Percentiles rank a stretch among this genome's conserved stretches.
Conservation (phyloP, 2,113 vertebrate genomes). For the Tricholaema leucomelas region DNA sequence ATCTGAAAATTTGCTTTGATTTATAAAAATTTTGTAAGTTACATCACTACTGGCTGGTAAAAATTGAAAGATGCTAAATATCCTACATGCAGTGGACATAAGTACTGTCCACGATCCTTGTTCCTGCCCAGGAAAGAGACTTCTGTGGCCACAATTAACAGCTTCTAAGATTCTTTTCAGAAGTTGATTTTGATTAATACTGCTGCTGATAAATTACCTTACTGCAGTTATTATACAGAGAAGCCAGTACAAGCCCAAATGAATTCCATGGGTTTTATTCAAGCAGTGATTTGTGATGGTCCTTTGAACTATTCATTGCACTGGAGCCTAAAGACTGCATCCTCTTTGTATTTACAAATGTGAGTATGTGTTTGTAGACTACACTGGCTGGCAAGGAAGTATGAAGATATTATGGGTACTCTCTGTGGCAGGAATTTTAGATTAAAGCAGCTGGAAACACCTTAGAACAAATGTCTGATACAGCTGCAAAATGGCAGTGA, state of each 20-base stretch:
- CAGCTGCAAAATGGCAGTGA: neutral
- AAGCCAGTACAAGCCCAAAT: neutral
- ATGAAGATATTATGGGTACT: neutral
- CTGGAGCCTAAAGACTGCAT: neutral
- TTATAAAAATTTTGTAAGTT: neutral
- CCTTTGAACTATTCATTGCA: conserved; percentile 5
- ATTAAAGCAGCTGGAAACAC: neutral
- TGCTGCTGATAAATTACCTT: neutral
- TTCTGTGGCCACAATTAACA: neutral
- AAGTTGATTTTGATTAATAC: neutral
- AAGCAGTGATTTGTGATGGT: neutral
- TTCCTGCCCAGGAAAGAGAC: neutral
- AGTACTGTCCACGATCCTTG: neutral
- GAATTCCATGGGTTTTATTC: neutral
- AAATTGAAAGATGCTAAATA: neutral
- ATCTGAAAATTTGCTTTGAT: neutral
- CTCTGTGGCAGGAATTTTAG: neutral
- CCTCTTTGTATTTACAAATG: neutral
- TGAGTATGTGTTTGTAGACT: neutral
- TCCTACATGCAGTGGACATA: neutral
- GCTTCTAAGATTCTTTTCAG: neutral
- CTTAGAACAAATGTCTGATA: conserved; percentile 3
- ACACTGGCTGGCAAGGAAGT: neutral
- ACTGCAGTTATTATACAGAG: neutral
- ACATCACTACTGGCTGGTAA: neutral